Percentiles rank a stretch among this genome's conserved stretches.
These are phyloP conservation scores for Aspiorhynchus laticeps DNA, from an alignment of 2,113 vertebrate genomes.

Conservation along the genomic window DNA sequence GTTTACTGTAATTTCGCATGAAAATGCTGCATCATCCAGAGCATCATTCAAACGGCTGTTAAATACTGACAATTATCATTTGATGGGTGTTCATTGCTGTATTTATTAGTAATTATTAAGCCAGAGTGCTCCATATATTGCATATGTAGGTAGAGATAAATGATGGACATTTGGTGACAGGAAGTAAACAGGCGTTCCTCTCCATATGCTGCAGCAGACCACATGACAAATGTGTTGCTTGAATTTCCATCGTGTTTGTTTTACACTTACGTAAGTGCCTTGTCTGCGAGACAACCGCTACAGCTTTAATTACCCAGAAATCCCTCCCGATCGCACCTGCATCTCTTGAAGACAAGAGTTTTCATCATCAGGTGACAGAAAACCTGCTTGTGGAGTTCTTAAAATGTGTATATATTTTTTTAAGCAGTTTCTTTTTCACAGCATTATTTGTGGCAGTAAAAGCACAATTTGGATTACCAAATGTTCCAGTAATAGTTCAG, in stretches of 20 bases:
- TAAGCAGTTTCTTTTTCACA: constrained; percentile 55
- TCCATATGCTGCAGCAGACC: constrained; percentile 44
- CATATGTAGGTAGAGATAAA: constrained; percentile 46
- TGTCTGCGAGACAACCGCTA: not conserved
- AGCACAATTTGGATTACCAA: constrained; percentile 78
- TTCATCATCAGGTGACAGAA: not conserved
- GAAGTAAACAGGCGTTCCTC: constrained; percentile 25
- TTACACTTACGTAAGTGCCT: constrained; percentile 3
- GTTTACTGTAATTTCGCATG: not conserved
- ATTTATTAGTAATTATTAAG: not conserved
- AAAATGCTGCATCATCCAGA: constrained; percentile 7
- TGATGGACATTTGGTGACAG: constrained; percentile 46
- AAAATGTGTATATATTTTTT: constrained; percentile 7
- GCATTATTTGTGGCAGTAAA: constrained; percentile 63
- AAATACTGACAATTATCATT: not conserved
- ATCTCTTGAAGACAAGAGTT: not conserved
- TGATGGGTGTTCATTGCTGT: not conserved
- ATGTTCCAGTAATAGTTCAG: constrained; percentile 76
- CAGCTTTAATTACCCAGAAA: not conserved
- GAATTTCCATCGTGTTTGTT: not conserved
- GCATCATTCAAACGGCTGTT: not conserved
- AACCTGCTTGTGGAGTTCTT: not conserved
- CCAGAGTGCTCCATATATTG: not conserved
- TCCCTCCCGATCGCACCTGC: not conserved
- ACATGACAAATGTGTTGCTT: constrained; percentile 20